Conservation (phyloP, 2,888 invertebrate genomes). For the Pollenia angustigena region DNA sequence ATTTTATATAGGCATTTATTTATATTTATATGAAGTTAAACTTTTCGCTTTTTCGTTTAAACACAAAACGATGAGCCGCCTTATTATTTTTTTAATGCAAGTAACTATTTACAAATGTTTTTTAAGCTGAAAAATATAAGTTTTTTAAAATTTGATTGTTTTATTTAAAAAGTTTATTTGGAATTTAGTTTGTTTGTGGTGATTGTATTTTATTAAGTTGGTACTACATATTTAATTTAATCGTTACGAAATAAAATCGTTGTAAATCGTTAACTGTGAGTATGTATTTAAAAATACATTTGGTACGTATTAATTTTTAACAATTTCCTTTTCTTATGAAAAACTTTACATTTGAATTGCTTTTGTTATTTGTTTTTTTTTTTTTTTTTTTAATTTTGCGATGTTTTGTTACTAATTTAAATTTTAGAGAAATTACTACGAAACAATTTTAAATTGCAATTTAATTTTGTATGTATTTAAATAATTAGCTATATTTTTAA, state of each 20-base stretch:
- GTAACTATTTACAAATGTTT: background rate
- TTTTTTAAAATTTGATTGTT: constrained; percentile 10
- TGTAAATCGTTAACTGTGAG: constrained; percentile 39
- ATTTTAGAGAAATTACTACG: constrained; percentile 14
- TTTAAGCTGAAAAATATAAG: background rate
- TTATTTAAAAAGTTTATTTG: constrained; percentile 39
- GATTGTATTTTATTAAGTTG: constrained; percentile 31
- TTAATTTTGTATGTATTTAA: constrained; percentile 24
- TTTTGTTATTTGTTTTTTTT: constrained; percentile 8
- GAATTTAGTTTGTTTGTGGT: constrained; percentile 47
- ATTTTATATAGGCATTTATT: no score
- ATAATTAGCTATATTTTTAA: constrained; percentile 36
- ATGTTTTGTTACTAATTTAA: background rate
- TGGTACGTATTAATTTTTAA: background rate
- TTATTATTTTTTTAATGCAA: no score
- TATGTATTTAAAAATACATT: background rate
- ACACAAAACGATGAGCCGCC: no score
- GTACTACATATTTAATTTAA: background rate
- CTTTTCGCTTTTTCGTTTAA: no score
- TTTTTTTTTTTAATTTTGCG: background rate
- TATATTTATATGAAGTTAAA: no score
- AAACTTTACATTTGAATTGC: background rate
- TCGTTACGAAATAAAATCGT: constrained; percentile 43
- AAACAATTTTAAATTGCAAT: constrained; percentile 39
- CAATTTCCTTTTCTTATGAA: constrained; percentile 22